Evolutionary conservation across 2,888 invertebrate genomes (phyloP).

Genomic region (Morpho helenor): DNA sequence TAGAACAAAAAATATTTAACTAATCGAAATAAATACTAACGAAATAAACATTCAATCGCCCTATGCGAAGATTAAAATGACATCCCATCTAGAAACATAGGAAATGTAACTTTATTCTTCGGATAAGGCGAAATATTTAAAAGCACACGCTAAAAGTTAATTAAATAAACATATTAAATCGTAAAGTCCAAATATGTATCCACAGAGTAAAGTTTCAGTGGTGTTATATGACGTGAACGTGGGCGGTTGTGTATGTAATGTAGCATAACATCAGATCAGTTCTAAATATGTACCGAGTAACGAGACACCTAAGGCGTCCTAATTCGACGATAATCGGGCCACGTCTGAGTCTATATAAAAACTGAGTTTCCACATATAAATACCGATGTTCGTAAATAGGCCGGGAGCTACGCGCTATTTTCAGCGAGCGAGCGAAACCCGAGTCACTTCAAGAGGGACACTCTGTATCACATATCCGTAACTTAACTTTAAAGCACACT

Average conservation of each 20-base stretch:
- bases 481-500: constrained; percentile 31
- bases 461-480: constrained; percentile 24
- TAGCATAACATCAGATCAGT: constrained; percentile 19
- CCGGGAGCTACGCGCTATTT: constrained; percentile 66
- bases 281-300: constrained; percentile 23
- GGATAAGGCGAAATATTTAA: too few relatives aligned
- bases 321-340: constrained; percentile 66
- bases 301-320: constrained; percentile 29
- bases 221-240: constrained; percentile 13
- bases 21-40: too few relatives aligned
- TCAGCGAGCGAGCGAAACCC: constrained; percentile 71
- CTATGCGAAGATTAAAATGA: too few relatives aligned
- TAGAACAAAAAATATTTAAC: too few relatives aligned
- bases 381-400: constrained; percentile 74
- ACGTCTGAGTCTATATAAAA: constrained; percentile 65
- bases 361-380: constrained; percentile 74
- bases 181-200: constrained; percentile 11
- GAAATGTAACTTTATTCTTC: too few relatives aligned
- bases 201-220: constrained; percentile 9
- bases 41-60: too few relatives aligned
- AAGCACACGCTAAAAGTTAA: too few relatives aligned
- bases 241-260: constrained; percentile 20
- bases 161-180: not conserved
- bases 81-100: too few relatives aligned
- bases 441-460: constrained; percentile 50